phyloP scores from a whole-genome alignment of 2,888 invertebrate genomes.

The Alentia gelatinosa region DNA sequence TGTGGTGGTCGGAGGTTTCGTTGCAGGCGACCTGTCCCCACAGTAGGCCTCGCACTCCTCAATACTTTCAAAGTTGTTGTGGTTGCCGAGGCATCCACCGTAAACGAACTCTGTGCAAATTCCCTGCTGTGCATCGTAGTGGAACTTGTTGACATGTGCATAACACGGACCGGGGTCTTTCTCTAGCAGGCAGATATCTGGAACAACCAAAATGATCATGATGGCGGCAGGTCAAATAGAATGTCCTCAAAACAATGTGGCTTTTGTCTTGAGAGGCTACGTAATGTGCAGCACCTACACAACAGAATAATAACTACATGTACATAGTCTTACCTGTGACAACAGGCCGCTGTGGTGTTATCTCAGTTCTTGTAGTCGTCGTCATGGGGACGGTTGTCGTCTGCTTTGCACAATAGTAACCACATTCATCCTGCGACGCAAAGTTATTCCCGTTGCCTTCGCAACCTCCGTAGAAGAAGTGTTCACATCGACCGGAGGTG shows the following conservation, averaged over 20 bases:
- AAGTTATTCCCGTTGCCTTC: conserved; percentile 92
- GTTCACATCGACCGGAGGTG: conserved; percentile 85
- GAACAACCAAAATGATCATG: not conserved
- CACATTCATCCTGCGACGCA: conserved; percentile 72
- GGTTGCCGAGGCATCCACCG: conserved; percentile 93
- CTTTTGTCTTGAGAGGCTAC: no score
- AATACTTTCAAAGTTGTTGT: conserved; percentile 86
- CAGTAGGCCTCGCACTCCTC: conserved; percentile 68
- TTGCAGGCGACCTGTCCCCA: not conserved
- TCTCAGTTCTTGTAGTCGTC: not conserved
- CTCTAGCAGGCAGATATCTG: conserved; percentile 39
- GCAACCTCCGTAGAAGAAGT: conserved; percentile 92
- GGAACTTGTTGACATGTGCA: conserved; percentile 87
- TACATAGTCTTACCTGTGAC: not conserved
- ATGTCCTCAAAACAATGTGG: no score
- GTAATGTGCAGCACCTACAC: not conserved
- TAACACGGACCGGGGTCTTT: conserved; percentile 85
- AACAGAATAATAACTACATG: not conserved
- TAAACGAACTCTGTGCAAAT: conserved; percentile 89
- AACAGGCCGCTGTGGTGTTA: not conserved
- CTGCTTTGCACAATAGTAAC: not conserved
- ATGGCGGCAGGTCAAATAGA: no score
- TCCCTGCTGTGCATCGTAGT: conserved; percentile 86
- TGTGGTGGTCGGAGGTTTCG: conserved; percentile 4
- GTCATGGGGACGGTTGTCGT: not conserved